These are phyloP conservation scores for Clinocottus analis DNA, from an alignment of 2,113 vertebrate genomes.

Conservation along the genomic window DNA sequence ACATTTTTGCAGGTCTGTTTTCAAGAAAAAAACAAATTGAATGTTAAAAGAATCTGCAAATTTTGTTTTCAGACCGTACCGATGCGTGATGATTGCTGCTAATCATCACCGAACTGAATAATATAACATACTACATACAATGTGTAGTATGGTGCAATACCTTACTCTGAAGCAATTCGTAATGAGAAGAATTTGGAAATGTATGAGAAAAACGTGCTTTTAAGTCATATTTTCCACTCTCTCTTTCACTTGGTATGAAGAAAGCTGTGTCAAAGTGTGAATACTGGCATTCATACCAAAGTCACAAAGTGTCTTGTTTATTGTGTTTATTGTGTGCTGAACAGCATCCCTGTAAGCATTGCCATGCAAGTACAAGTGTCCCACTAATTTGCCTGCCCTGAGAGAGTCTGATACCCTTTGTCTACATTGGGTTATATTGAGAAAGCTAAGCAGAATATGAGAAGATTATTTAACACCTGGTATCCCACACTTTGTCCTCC, in stretches of 20 bases:
- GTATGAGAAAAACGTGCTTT: background rate
- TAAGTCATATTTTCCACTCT: background rate
- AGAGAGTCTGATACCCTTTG: constrained; percentile 32
- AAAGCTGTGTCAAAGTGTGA: constrained; percentile 13
- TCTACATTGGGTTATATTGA: constrained; percentile 60
- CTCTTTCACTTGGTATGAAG: background rate
- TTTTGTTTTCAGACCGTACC: background rate
- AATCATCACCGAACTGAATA: background rate
- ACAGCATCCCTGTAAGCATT: constrained; percentile 25
- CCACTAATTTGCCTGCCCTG: constrained; percentile 60
- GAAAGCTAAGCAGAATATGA: constrained; percentile 34
- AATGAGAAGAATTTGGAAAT: background rate
- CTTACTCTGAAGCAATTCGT: background rate
- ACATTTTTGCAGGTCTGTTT: background rate
- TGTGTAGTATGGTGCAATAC: background rate
- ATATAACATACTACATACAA: background rate
- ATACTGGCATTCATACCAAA: constrained; percentile 26
- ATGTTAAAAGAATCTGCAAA: background rate
- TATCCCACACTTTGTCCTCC: constrained; percentile 45
- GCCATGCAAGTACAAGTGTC: constrained; percentile 55
- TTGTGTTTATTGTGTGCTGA: constrained; percentile 31
- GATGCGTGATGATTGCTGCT: background rate
- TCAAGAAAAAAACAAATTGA: background rate
- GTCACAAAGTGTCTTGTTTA: constrained; percentile 43
- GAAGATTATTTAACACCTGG: constrained; percentile 34